Evolutionary conservation across 1,140 invertebrate species (phyloP).

Genomic region (Phthorimaea operculella): DNA sequence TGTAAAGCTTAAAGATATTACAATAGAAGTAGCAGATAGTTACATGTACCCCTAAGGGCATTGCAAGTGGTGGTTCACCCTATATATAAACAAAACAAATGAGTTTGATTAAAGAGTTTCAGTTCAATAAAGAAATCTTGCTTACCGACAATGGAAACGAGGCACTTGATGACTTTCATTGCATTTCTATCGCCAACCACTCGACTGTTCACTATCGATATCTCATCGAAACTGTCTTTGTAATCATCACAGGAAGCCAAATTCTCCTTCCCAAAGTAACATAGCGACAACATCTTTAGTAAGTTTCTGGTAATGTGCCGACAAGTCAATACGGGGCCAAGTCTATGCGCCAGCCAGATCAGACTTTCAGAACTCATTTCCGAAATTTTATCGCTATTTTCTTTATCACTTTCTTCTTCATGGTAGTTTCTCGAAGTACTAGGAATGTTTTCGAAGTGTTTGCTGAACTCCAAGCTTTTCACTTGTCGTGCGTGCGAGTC

Average conservation of each 20-base stretch:
- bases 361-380: slow-evolving; percentile 93
- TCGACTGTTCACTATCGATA: slow-evolving; percentile 69
- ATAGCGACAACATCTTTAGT: slow-evolving; percentile 91
- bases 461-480: slow-evolving; percentile 30
- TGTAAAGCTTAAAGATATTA: too few relatives aligned
- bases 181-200: slow-evolving; percentile 86
- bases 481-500: slow-evolving; percentile 19
- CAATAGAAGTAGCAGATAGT: too few relatives aligned
- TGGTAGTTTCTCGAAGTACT: slow-evolving; percentile 15
- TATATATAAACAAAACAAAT: too few relatives aligned
- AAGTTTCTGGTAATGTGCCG: slow-evolving; percentile 91
- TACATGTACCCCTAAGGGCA: too few relatives aligned
- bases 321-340: slow-evolving; percentile 95
- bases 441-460: slow-evolving; percentile 10
- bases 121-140: slow-evolving; percentile 5
- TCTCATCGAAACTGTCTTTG: slow-evolving; percentile 65
- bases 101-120: too few relatives aligned
- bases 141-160: slow-evolving; percentile 84
- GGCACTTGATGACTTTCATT: slow-evolving; percentile 85
- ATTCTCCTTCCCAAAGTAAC: slow-evolving; percentile 90
- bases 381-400: slow-evolving; percentile 74
- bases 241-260: slow-evolving; percentile 62
- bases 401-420: slow-evolving; percentile 30
- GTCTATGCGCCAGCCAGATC: slow-evolving; percentile 90
- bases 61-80: too few relatives aligned